Evolutionary conservation across 2,888 invertebrate species (phyloP).

Genomic region (Tachystola acroxantha): DNA sequence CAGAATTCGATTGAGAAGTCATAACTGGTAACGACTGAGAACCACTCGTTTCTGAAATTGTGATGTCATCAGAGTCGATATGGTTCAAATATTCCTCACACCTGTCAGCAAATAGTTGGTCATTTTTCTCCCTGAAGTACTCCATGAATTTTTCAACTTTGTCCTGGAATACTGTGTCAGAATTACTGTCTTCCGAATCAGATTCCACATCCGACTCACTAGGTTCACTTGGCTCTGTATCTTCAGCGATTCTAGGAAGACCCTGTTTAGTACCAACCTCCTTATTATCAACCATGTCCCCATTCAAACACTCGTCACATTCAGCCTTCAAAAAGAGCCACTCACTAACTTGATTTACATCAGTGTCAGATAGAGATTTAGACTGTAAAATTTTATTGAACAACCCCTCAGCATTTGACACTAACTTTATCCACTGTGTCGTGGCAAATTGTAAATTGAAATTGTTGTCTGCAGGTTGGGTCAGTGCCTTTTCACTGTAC

Average conservation of each 20-base stretch:
- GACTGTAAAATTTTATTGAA: conserved; percentile 86
- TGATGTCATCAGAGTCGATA: conserved; percentile 71
- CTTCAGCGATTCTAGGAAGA: conserved; percentile 69
- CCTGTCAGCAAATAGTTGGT: conserved; percentile 79
- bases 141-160: conserved; percentile 85
- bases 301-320: conserved; percentile 88
- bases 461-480: conserved; percentile 50
- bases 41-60: conserved; percentile 70
- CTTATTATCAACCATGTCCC: conserved; percentile 70
- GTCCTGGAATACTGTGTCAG: conserved; percentile 82
- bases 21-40: conserved; percentile 67
- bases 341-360: conserved; percentile 85
- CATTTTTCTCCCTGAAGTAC: conserved; percentile 84
- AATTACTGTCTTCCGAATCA: conserved; percentile 78
- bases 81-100: conserved; percentile 79
- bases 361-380: conserved; percentile 83
- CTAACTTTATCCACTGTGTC: conserved; percentile 88
- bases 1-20: conserved; percentile 70
- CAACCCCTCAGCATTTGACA: conserved; percentile 90
- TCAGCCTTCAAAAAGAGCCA: conserved; percentile 93
- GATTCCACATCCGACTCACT: conserved; percentile 80
- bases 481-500: conserved; percentile 50
- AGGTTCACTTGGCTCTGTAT: conserved; percentile 78
- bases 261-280: conserved; percentile 62
- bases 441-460: conserved; percentile 91